These are phyloP conservation scores for Syngnathoides biaculeatus DNA, from an alignment of 2,113 vertebrate species.

Conservation along the genomic window DNA sequence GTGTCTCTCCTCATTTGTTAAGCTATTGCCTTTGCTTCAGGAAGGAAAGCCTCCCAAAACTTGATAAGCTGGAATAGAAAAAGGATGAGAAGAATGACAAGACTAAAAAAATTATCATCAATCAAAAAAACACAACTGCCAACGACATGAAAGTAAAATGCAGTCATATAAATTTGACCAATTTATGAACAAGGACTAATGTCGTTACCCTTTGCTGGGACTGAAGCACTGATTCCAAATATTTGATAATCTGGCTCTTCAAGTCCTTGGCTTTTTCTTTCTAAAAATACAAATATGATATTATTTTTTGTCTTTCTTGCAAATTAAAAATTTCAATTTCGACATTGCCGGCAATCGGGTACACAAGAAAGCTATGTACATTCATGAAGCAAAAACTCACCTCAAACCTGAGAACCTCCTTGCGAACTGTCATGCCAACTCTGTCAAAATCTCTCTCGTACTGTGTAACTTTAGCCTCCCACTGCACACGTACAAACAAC, in stretches of 20 bases:
- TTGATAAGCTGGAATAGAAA: constrained; percentile 82
- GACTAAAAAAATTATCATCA: neutral
- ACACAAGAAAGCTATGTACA: neutral
- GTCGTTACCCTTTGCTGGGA: constrained; percentile 88
- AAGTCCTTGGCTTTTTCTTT: constrained; percentile 95
- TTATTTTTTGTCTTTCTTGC: constrained; percentile 2
- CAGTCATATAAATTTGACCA: neutral
- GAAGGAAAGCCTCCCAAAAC: constrained; percentile 96
- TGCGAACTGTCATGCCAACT: constrained; percentile 85
- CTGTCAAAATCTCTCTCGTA: constrained; percentile 92
- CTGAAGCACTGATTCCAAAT: constrained; percentile 85
- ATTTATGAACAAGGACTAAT: neutral
- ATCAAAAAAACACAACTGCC: neutral
- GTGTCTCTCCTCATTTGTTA: constrained; percentile 71
- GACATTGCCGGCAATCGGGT: neutral
- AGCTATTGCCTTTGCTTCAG: constrained; percentile 94
- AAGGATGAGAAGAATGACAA: neutral
- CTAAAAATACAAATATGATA: constrained; percentile 60
- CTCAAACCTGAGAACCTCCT: constrained; percentile 92
- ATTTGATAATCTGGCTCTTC: constrained; percentile 86
- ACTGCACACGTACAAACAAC: constrained; percentile 67
- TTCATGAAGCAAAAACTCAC: constrained; percentile 51
- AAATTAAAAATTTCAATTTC: neutral
- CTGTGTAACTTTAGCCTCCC: constrained; percentile 89
- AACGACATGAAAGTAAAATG: neutral